Base-by-base conservation (phyloP, 2,888 invertebrate genomes). In the Branchellion lobata region DNA sequence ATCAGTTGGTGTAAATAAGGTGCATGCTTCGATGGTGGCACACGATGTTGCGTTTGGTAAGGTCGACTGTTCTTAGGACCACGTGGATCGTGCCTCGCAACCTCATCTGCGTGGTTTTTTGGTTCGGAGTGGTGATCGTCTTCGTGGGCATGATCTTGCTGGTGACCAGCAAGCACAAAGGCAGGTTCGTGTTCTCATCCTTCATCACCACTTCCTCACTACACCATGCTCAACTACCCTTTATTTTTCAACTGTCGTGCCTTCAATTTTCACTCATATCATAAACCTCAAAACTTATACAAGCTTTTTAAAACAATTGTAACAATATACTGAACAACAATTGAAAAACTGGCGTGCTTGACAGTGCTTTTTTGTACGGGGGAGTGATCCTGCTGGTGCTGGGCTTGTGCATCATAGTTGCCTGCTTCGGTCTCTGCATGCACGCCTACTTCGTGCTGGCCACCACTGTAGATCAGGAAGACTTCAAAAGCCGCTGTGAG, bases 371-470 rank as follows among this genome's bases (percentile, higher is more conserved):
- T 72, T 83, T 53, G 81, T 81, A 84, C 1, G 83, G 84, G 73
- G 86, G 86, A 5, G 84, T 83, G 3, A 82, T 85, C 29, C 79
- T 85, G 57, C 82, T 85, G 29, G 85, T 84, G 0, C 80, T 86
- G 18, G 86, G 86, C 0, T 81, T 86, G 51, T 83, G 85, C 51
- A 82, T 85, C 1, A 80, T 85, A 0, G 71, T 85, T 31, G 82
- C 86, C 36, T 85, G 86, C 74, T 80, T 85, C 31, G 82, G 84
- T 57, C 82, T 86, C 40, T 85, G 86, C 81, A 81, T 85, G 33
- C 85, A 86, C 81, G 86, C 86, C 80, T 86, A 85, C 83, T 86
- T 85, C 81, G 83, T 86, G 77, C 84, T 85, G 83, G 84, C 85
- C 80, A 84, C 79, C 14, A 29, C 61, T 24, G 61, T 57, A 57